These are phyloP conservation scores for Propithecus perrieri DNA, from an alignment of 2,797 vertebrate species.

Conservation along the genomic window DNA sequence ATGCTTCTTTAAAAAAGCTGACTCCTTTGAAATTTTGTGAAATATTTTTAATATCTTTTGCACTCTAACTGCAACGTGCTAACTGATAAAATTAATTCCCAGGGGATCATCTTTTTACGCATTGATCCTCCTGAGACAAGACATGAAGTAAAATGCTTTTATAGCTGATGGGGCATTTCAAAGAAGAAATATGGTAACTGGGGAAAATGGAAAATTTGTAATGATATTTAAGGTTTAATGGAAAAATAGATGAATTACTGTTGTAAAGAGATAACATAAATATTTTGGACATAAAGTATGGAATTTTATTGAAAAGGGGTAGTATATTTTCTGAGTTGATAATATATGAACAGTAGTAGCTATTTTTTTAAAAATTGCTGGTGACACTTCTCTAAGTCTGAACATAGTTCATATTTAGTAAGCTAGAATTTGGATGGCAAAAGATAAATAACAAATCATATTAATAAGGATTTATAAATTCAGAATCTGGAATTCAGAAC, in stretches of 20 bases:
- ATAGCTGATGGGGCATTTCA: background rate
- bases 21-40: background rate
- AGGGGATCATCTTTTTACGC: background rate
- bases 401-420: conserved; percentile 28
- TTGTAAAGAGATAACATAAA: conserved; percentile 43
- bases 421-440: conserved; percentile 26
- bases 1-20: background rate
- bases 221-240: background rate
- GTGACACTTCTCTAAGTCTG: background rate
- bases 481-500: background rate
- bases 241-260: background rate
- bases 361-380: background rate
- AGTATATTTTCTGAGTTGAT: background rate
- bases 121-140: background rate
- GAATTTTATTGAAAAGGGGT: conserved; percentile 49
- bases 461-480: conserved; percentile 28
- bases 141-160: background rate
- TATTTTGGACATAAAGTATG: background rate
- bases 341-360: background rate
- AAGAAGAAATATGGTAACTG: background rate
- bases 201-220: background rate
- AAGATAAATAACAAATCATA: conserved; percentile 57
- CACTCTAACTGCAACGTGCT: background rate
- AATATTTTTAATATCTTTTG: background rate
- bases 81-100: background rate